A percentile compares a stretch with the other conserved stretches of the same genome.
These are phyloP conservation scores for Pyrrhosoma nymphula DNA, from an alignment of 2,888 invertebrate genomes.

Conservation along the genomic window DNA sequence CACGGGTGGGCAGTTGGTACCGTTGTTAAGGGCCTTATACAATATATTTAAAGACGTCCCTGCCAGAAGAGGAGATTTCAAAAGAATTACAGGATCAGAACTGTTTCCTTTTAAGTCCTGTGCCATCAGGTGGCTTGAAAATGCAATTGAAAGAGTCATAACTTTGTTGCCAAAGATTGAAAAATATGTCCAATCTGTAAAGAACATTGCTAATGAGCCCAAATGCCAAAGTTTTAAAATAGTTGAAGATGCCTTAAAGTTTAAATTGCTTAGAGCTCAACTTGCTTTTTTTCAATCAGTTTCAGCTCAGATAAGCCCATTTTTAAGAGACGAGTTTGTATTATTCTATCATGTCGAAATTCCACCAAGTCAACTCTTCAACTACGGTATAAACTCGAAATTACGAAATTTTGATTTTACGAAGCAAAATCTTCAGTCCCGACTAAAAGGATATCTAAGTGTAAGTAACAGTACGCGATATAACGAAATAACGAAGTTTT, in stretches of 20 bases:
- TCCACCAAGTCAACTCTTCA: no score
- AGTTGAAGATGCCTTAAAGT: background rate
- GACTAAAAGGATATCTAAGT: no score
- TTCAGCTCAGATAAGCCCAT: no score
- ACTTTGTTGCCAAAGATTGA: constrained; percentile 70
- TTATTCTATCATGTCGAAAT: no score
- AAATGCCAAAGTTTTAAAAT: constrained; percentile 70
- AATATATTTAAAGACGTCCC: constrained; percentile 74
- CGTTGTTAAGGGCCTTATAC: constrained; percentile 47
- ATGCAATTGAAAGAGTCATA: constrained; percentile 71
- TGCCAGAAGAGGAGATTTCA: constrained; percentile 73
- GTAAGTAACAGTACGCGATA: no score
- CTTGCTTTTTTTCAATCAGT: no score
- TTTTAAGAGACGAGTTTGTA: no score
- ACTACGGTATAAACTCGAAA: no score
- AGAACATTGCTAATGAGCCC: constrained; percentile 52
- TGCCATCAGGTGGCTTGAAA: constrained; percentile 73
- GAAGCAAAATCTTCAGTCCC: no score
- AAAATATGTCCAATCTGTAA: constrained; percentile 71
- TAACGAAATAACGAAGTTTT: no score
- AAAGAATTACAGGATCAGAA: constrained; percentile 69
- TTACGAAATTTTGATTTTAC: no score
- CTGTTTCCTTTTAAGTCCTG: constrained; percentile 74
- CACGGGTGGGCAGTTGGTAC: constrained; percentile 72
- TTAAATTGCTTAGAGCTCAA: background rate